A percentile compares a stretch with the other conserved stretches of the same genome.
Evolutionary conservation across 2,888 invertebrate genomes (phyloP).

Genomic region (Acanthosoma haemorrhoidale): DNA sequence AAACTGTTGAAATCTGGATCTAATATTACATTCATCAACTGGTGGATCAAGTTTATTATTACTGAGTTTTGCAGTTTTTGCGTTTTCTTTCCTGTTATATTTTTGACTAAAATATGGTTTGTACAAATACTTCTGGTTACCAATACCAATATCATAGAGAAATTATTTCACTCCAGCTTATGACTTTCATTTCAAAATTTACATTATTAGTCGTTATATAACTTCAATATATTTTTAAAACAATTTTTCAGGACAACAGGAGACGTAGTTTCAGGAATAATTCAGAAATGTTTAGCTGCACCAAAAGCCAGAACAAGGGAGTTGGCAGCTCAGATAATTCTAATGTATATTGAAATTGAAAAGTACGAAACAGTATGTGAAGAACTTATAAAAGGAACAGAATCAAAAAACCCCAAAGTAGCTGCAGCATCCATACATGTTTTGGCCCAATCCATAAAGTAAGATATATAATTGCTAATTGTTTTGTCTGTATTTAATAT

Average conservation of each 20-base stretch:
- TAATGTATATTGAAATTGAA: slow-evolving; percentile 95
- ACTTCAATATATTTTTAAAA: neutral
- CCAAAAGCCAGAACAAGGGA: slow-evolving; percentile 88
- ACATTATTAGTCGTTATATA: neutral
- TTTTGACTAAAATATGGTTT: too few species aligned
- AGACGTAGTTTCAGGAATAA: slow-evolving; percentile 83
- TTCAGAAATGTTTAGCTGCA: slow-evolving; percentile 88
- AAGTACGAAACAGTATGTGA: slow-evolving; percentile 85
- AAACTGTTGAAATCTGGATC: too few species aligned
- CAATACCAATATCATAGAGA: too few species aligned
- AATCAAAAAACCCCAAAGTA: slow-evolving; percentile 94
- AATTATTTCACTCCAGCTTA: neutral
- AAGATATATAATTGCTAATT: slow-evolving; percentile 33
- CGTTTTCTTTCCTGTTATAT: too few species aligned
- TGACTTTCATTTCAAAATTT: neutral
- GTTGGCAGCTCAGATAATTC: slow-evolving; percentile 75
- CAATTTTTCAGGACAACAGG: slow-evolving; percentile 60
- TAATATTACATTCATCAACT: too few species aligned
- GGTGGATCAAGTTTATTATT: too few species aligned
- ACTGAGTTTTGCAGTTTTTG: too few species aligned
- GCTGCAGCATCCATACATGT: slow-evolving; percentile 76
- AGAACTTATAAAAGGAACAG: slow-evolving; percentile 87
- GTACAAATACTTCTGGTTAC: too few species aligned
- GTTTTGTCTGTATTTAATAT: neutral
- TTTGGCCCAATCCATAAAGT: slow-evolving; percentile 66